Conservation (phyloP, 2,888 invertebrate species). For the Dysmachus trigonus region DNA sequence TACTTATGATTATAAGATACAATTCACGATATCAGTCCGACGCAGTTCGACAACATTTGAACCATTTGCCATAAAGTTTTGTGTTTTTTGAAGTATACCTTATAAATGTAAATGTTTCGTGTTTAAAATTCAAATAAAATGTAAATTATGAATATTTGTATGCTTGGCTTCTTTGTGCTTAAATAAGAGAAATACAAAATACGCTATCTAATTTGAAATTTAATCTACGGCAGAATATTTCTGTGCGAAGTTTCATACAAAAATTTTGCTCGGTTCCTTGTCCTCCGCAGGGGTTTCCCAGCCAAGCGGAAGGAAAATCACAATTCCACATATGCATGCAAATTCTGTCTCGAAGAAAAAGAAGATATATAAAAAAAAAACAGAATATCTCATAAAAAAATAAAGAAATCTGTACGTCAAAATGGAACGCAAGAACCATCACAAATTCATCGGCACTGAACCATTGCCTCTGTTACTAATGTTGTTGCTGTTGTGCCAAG, state of each 20-base stretch:
- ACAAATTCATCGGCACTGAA: constrained; percentile 33
- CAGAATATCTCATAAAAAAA: background rate
- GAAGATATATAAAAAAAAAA: background rate
- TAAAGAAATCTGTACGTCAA: background rate
- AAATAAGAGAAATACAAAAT: background rate
- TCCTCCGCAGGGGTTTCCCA: background rate
- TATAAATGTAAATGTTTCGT: background rate
- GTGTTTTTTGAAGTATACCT: background rate
- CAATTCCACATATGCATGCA: background rate
- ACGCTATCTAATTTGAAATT: background rate
- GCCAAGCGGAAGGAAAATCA: background rate
- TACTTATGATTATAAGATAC: background rate
- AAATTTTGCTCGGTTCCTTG: background rate
- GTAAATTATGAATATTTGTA: background rate
- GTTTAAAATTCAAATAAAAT: background rate
- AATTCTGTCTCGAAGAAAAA: background rate
- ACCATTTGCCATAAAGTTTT: background rate
- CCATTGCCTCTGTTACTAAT: background rate
- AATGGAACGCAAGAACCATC: constrained; percentile 31
- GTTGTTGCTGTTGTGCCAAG: background rate
- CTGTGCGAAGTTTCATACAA: background rate
- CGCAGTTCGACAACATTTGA: background rate
- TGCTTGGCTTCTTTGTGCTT: background rate
- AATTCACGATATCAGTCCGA: background rate
- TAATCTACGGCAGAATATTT: background rate